Conservation (phyloP, 2,797 vertebrate genomes). For the Acipenser ruthenus region DNA sequence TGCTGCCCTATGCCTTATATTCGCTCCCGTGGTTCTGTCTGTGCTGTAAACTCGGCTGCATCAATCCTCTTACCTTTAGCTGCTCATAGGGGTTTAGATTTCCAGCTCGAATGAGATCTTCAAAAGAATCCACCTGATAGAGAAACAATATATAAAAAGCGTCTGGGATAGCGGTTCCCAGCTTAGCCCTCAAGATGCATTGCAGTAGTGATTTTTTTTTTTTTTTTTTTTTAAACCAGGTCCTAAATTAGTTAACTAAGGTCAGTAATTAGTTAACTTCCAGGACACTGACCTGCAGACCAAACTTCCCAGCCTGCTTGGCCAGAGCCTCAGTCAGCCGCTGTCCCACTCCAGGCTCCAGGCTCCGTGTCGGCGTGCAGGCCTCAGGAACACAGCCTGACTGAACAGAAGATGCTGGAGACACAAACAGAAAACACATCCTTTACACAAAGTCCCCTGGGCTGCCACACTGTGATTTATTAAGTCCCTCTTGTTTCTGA, state of each 20-base stretch:
- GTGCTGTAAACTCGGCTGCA: no score
- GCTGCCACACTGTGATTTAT: neutral
- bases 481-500: neutral
- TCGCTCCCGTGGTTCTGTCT: no score
- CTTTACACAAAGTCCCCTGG: no score
- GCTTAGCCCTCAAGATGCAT: no score
- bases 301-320: conserved; percentile 51
- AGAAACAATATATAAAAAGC: neutral
- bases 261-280: no score
- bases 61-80: conserved; percentile 52
- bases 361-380: conserved; percentile 21
- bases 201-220: no score
- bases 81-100: conserved; percentile 48
- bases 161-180: no score
- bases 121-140: conserved; percentile 66
- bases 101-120: conserved; percentile 45
- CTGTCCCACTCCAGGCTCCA: conserved; percentile 20
- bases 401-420: no score
- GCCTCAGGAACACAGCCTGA: conserved; percentile 13
- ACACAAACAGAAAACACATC: no score
- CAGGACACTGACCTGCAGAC: conserved; percentile 53
- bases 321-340: conserved; percentile 41
- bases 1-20: no score
- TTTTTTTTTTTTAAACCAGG: no score
- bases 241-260: no score